Percentiles rank a stretch among this genome's conserved stretches.
Conservation (phyloP, 2,113 vertebrate genomes). For the Eptesicus fuscus region DNA sequence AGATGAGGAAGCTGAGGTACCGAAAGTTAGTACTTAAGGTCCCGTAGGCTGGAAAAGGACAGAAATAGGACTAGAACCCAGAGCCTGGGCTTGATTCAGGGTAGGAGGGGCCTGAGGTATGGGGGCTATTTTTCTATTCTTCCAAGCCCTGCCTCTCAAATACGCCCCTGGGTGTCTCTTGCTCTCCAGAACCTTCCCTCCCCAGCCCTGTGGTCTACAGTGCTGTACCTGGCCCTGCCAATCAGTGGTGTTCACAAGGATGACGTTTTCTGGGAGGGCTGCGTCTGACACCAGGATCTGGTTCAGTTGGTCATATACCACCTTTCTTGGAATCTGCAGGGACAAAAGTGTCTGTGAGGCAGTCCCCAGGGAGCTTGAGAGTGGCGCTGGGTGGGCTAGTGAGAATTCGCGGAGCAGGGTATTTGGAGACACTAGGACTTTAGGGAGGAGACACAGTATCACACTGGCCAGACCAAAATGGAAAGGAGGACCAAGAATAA, state of each 20-base stretch:
- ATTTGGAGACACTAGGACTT: neutral
- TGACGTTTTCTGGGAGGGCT: constrained; percentile 89
- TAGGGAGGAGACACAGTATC: neutral
- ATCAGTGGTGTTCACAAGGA: constrained; percentile 83
- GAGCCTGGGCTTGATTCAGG: neutral
- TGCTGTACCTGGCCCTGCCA: constrained; percentile 86
- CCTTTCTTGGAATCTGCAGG: constrained; percentile 87
- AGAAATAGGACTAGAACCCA: neutral
- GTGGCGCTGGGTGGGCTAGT: constrained; percentile 64
- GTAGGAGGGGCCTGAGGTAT: neutral
- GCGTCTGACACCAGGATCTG: constrained; percentile 88
- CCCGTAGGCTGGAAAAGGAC: neutral
- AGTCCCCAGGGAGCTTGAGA: neutral
- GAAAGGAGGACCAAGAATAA: neutral
- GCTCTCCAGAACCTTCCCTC: neutral
- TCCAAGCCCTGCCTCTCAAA: neutral
- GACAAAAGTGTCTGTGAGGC: neutral
- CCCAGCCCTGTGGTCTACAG: fast-evolving
- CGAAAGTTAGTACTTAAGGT: neutral
- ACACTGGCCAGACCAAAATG: neutral
- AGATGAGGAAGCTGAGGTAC: neutral
- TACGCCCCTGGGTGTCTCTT: neutral
- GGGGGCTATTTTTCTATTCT: neutral
- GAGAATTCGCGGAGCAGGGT: neutral
- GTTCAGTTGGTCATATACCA: constrained; percentile 91